Evolutionary conservation across 2,797 vertebrate genomes (phyloP).

Genomic region (Darevskia nairensis): DNA sequence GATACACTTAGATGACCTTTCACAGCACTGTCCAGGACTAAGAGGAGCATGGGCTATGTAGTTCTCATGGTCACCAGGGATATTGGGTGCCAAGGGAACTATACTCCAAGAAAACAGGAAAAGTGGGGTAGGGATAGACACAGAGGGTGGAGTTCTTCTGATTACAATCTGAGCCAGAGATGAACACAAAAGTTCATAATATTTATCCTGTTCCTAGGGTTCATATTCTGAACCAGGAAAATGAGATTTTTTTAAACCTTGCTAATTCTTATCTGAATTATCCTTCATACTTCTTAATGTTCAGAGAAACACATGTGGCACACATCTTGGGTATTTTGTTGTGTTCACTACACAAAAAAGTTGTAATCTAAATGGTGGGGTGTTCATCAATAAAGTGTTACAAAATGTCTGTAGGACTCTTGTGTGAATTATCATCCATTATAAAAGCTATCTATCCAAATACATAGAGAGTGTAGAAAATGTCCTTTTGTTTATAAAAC

Average conservation of each 20-base stretch:
- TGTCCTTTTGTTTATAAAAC: slow-evolving; percentile 43
- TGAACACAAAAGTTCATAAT: too few species aligned
- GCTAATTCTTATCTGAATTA: background rate
- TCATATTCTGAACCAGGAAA: background rate
- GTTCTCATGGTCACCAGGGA: background rate
- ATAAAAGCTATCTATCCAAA: background rate
- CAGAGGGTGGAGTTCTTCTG: background rate
- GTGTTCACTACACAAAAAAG: background rate
- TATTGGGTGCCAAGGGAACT: background rate
- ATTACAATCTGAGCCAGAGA: background rate
- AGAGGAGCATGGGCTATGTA: background rate
- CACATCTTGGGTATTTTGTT: background rate
- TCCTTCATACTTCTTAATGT: background rate
- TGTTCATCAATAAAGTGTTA: background rate
- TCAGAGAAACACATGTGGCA: background rate
- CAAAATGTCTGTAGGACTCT: background rate
- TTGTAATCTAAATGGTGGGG: background rate
- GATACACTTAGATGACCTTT: background rate
- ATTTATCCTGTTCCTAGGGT: background rate
- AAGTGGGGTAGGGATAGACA: background rate
- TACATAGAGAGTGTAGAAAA: slow-evolving; percentile 22
- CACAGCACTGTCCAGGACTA: background rate
- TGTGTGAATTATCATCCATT: background rate
- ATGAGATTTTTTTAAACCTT: background rate
- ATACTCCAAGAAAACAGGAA: background rate